Evolutionary conservation across 2,888 invertebrate genomes (phyloP), one percentile per base, ranked within the genome.

Genomic region (Oscheius sp.): DNA sequence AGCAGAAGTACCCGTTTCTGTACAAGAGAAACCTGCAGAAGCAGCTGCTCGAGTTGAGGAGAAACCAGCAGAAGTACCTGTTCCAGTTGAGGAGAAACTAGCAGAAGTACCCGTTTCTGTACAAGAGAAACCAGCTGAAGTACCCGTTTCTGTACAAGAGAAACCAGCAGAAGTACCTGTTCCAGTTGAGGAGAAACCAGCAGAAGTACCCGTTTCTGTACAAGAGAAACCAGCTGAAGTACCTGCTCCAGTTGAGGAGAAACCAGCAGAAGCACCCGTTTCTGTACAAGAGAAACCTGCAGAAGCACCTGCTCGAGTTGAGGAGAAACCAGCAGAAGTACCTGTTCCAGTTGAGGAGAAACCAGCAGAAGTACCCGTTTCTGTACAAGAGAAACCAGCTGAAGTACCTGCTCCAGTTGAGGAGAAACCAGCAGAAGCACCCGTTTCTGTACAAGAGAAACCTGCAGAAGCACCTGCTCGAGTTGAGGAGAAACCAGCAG

Each of bases 1-100:
- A 36, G 36, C 14, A 24, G 64, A 24, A 4, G 59, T 57, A 28
- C 26, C 63, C 9, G 64, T 26, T 17, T 32, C 36, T 24, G 41
- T 47, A 24, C 22, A 65, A 26, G 61, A 68, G 30, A 44, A 56
- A 38, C 56, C 57, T 51, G 61, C 14, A 4, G 50, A 67, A 59
- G 45, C 44, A 26, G 30, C 26, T 9, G 45, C 17, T 17, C 22
- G 14, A 17, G 24, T 24, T 24, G 49, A 49, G 20, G 49, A 49
- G 49, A 49, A 49, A 24, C 49, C 49, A 6, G 49, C 24, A 4
- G 49, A 49, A 24, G 8, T 17, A 14, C 6, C 20, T n/a, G 49
- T 14, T 22, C 6, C 5, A 3, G 22, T 24, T 2, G 3, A 49
- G 49, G 49, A 49, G 49, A 24, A 36, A 36, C 36, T 14, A 36